Evolutionary conservation across 2,113 vertebrate species (phyloP).

Genomic region (Mastomys natalensis): DNA sequence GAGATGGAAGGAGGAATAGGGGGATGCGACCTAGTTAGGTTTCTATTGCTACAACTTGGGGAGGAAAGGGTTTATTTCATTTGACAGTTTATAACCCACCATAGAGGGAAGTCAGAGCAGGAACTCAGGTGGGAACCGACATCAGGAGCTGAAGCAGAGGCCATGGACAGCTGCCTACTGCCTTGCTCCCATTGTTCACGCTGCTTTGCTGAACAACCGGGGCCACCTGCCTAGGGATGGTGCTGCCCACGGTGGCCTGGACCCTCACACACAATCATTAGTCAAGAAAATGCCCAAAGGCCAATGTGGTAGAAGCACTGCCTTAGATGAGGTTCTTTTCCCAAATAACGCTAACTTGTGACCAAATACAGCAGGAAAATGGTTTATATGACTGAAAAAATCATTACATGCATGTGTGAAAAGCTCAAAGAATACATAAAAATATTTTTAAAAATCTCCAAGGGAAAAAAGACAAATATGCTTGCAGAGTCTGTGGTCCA

Average conservation of each 20-base stretch:
- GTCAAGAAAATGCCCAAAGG: background rate
- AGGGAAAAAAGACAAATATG: background rate
- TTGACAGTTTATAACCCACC: background rate
- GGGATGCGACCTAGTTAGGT: background rate
- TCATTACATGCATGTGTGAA: no score
- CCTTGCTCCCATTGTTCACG: background rate
- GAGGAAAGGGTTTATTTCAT: background rate
- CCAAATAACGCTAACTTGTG: background rate
- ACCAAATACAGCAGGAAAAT: no score
- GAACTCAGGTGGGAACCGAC: background rate
- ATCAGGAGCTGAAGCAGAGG: background rate
- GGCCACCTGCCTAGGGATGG: background rate
- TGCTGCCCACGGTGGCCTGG: background rate
- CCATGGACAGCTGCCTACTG: background rate
- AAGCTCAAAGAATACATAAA: background rate
- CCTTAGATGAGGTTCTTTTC: background rate
- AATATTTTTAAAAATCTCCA: background rate
- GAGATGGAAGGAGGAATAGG: no score
- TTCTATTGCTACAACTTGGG: background rate
- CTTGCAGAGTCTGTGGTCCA: background rate
- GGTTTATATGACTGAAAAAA: background rate
- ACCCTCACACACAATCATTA: background rate
- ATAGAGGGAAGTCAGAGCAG: background rate
- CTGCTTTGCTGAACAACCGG: background rate
- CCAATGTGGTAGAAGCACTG: background rate